Evolutionary conservation across 2,797 vertebrate species (phyloP).

Genomic region (Coccyzus lansbergi): DNA sequence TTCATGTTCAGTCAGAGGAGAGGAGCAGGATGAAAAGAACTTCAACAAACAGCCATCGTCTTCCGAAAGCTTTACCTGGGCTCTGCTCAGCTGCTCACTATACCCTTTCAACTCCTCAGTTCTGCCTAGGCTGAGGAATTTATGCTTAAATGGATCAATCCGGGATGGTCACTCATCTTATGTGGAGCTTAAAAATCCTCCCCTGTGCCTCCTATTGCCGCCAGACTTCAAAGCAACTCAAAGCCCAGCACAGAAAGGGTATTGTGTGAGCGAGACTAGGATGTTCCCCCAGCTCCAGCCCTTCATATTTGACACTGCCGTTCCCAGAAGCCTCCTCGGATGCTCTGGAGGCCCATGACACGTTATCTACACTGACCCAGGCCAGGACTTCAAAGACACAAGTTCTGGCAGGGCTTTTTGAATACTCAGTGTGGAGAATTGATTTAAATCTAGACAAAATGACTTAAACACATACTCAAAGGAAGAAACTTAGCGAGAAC

Average conservation of each 20-base stretch:
- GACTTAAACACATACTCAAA: not conserved
- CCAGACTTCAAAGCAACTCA: not conserved
- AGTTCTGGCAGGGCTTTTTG: not conserved
- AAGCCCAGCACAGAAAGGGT: not conserved
- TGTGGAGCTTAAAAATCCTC: not conserved
- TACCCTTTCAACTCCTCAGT: not conserved
- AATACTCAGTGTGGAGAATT: not conserved
- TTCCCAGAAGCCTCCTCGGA: not conserved
- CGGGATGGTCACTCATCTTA: not conserved
- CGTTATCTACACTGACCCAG: not conserved
- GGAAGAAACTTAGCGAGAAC: not conserved
- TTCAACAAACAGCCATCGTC: not conserved
- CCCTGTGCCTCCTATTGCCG: not conserved
- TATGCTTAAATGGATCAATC: not conserved
- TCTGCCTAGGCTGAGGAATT: not conserved
- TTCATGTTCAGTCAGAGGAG: not conserved
- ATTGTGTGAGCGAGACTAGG: not conserved
- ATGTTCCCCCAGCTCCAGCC: not conserved
- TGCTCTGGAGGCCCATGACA: not conserved
- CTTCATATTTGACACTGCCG: fast-evolving
- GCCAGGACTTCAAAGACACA: not conserved
- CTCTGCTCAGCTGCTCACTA: not conserved
- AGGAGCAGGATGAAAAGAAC: not conserved
- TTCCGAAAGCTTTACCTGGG: not conserved
- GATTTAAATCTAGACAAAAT: not conserved